These are phyloP conservation scores for Priocnemis perturbator DNA, from an alignment of 2,888 invertebrate genomes.

Conservation along the genomic window DNA sequence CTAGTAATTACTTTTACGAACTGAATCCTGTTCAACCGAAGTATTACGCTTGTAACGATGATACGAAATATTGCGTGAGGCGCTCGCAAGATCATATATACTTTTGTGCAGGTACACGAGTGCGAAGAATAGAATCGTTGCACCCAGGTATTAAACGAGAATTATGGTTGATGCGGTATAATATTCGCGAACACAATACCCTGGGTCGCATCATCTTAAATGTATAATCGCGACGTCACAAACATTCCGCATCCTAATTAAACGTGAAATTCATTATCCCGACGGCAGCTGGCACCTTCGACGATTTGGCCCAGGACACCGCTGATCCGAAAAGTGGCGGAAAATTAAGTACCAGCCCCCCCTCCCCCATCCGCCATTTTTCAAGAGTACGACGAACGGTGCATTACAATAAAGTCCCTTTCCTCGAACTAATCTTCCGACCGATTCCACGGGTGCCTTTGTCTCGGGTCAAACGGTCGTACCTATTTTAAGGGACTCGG, in stretches of 20 bases:
- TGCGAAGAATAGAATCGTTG: too few species aligned
- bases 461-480: slow-evolving; percentile 36
- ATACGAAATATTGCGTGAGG: too few species aligned
- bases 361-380: neutral
- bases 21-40: too few species aligned
- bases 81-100: too few species aligned
- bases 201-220: neutral
- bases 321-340: slow-evolving; percentile 4
- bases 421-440: slow-evolving; percentile 54
- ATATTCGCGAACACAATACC: neutral
- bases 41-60: too few species aligned
- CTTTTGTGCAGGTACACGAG: too few species aligned
- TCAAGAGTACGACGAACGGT: slow-evolving; percentile 6
- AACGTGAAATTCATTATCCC: too few species aligned
- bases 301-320: too few species aligned
- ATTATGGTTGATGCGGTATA: neutral
- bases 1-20: too few species aligned
- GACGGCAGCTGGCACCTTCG: too few species aligned
- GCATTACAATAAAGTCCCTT: slow-evolving; percentile 49
- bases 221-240: neutral
- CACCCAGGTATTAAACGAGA: too few species aligned
- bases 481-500: slow-evolving; percentile 38
- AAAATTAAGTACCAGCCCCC: slow-evolving; percentile 28
- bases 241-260: too few species aligned
- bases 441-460: slow-evolving; percentile 42